These are phyloP conservation scores for Agrotis clavis DNA, from an alignment of 2,888 invertebrate species.

Conservation along the genomic window DNA sequence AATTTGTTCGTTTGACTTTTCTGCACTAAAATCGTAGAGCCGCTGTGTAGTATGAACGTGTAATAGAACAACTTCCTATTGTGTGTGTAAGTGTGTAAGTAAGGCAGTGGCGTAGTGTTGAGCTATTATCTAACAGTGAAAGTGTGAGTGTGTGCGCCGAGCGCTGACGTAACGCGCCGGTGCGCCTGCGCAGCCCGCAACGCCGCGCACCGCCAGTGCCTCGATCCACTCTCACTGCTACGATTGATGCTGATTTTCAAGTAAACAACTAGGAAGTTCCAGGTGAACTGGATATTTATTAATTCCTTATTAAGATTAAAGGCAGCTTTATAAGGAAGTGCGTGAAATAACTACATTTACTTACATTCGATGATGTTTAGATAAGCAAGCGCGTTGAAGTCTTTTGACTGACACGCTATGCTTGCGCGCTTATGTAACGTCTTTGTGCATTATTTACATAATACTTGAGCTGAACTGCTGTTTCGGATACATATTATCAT, in stretches of 20 bases:
- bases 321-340: constrained; percentile 69
- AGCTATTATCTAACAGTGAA: constrained; percentile 90
- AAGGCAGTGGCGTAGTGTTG: constrained; percentile 85
- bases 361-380: constrained; percentile 64
- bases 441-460: constrained; percentile 66
- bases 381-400: constrained; percentile 74
- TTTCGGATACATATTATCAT: constrained; percentile 48
- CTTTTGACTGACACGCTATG: constrained; percentile 68
- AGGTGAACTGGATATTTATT: constrained; percentile 76
- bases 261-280: constrained; percentile 84
- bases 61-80: constrained; percentile 84
- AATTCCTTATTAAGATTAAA: constrained; percentile 72
- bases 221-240: constrained; percentile 84
- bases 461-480: constrained; percentile 44
- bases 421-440: constrained; percentile 54
- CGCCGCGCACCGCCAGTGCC: constrained; percentile 22
- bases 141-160: constrained; percentile 88
- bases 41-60: constrained; percentile 62
- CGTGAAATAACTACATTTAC: constrained; percentile 63
- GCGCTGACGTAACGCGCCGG: constrained; percentile 83
- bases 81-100: constrained; percentile 88
- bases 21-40: constrained; percentile 68
- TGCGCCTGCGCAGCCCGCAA: constrained; percentile 69
- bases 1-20: constrained; percentile 64
- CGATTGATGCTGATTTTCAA: constrained; percentile 81